These are phyloP conservation scores for Mythimna vitellina DNA, from an alignment of 2,888 invertebrate species.

Conservation along the genomic window DNA sequence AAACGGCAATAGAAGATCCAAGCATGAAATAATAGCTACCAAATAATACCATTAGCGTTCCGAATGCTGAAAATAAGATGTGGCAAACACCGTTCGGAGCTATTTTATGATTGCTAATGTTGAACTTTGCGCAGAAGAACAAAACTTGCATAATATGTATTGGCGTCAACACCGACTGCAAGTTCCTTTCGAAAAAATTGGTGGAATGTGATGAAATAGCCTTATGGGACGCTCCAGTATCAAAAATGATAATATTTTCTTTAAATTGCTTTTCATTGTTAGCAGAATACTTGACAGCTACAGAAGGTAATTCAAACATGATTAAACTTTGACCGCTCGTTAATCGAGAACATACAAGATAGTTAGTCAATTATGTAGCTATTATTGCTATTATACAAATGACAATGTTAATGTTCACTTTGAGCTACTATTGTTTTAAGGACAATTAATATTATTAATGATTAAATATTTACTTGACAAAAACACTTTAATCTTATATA, in stretches of 20 bases:
- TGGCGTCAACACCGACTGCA: slow-evolving; percentile 6
- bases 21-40: slow-evolving; percentile 21
- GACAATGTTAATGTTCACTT: slow-evolving; percentile 8
- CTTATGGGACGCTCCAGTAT: neutral
- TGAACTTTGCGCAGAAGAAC: slow-evolving; percentile 15
- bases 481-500: too few species aligned
- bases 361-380: neutral
- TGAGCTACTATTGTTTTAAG: neutral
- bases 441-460: neutral
- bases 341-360: neutral
- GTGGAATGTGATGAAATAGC: neutral
- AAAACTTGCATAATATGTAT: slow-evolving; percentile 25
- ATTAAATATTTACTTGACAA: too few species aligned
- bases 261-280: slow-evolving; percentile 3
- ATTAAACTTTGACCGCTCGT: neutral
- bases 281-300: neutral
- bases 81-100: slow-evolving; percentile 26
- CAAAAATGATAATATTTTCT: neutral
- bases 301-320: slow-evolving; percentile 20
- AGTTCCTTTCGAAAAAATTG: slow-evolving; percentile 6
- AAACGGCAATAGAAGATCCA: slow-evolving; percentile 3
- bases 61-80: slow-evolving; percentile 2
- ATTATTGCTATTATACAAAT: neutral
- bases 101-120: slow-evolving; percentile 8
- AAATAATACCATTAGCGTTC: neutral